phyloP scores from a whole-genome alignment of 2,113 vertebrate species.

The Gavia stellata region DNA sequence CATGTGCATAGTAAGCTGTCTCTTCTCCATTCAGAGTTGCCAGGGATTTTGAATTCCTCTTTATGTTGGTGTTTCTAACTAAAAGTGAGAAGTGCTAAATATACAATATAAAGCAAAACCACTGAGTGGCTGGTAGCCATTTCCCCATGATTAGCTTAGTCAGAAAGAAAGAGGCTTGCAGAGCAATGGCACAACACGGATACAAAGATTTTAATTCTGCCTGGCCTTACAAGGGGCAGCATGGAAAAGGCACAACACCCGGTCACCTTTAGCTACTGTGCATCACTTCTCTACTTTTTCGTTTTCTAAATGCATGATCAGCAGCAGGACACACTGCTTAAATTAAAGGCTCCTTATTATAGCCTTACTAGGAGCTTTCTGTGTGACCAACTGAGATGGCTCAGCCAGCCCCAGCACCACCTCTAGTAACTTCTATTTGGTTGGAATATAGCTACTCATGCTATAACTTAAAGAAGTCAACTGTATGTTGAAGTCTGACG shows the following conservation, averaged over 20 bases:
- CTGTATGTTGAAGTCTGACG: not conserved
- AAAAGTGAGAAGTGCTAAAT: not conserved
- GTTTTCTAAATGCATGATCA: not conserved
- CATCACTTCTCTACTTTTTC: not conserved
- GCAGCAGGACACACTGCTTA: not conserved
- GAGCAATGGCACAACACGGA: not conserved
- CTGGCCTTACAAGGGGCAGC: not conserved
- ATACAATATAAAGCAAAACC: not conserved
- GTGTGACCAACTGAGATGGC: not conserved
- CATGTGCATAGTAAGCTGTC: not conserved
- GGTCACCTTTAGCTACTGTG: not conserved
- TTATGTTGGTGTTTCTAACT: not conserved
- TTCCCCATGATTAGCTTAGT: not conserved
- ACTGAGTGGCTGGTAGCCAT: not conserved
- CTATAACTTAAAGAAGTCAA: not conserved
- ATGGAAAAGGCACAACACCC: not conserved
- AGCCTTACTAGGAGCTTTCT: not conserved
- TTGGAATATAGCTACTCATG: not conserved
- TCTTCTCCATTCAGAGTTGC: not conserved
- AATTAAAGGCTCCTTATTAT: not conserved
- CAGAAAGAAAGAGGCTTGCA: not conserved
- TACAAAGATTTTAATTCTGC: not conserved
- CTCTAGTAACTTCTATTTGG: not conserved
- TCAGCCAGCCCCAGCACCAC: not conserved
- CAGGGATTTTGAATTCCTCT: not conserved